Conservation (phyloP, 2,113 vertebrate species). For the Alosa alosa region DNA sequence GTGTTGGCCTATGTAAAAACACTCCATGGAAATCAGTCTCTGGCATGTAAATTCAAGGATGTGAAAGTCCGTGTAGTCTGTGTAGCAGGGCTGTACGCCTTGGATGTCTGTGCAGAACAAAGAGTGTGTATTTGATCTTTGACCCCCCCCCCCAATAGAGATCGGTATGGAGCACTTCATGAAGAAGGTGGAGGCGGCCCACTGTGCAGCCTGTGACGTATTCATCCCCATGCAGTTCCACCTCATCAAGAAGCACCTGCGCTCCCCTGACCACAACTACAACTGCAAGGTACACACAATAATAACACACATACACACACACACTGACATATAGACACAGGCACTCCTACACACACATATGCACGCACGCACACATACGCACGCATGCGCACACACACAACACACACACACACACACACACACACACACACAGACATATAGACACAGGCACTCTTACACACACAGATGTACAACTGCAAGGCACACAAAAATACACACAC, state of each 20-base stretch:
- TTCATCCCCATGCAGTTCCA: constrained; percentile 90
- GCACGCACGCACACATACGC: constrained; percentile 58
- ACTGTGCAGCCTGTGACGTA: constrained; percentile 88
- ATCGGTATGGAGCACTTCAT: constrained; percentile 92
- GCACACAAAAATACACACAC: background rate
- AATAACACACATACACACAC: background rate
- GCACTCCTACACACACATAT: background rate
- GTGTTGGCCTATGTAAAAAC: background rate
- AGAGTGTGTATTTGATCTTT: background rate
- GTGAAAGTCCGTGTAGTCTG: too few species aligned
- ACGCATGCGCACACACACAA: background rate
- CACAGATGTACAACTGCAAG: background rate
- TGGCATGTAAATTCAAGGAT: too few species aligned
- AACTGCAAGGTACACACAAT: constrained; percentile 79
- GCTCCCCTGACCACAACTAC: constrained; percentile 86
- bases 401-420: background rate
- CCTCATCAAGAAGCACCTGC: constrained; percentile 88
- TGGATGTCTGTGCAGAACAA: too few species aligned
- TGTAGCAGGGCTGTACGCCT: too few species aligned
- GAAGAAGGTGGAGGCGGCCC: constrained; percentile 87
- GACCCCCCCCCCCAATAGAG: constrained; percentile 61
- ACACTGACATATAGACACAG: background rate
- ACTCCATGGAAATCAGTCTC: too few species aligned
- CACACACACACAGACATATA: background rate
- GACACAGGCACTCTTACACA: background rate